phyloP scores from a whole-genome alignment of 2,113 vertebrate species.

The Tretioscincus oriximinensis region DNA sequence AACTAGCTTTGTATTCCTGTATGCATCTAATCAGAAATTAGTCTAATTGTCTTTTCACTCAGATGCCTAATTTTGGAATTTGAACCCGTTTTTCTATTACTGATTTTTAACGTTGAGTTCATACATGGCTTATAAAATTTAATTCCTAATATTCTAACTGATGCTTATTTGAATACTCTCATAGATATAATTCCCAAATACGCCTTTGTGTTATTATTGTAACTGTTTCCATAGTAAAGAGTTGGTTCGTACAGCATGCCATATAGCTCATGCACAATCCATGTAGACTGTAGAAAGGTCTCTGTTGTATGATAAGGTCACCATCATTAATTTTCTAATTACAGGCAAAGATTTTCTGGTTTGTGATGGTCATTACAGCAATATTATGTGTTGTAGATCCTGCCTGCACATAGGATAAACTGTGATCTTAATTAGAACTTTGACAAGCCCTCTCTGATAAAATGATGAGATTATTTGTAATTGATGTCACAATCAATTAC shows the following conservation, averaged over 20 bases:
- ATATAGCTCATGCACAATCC: constrained; percentile 61
- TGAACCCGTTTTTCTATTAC: background rate
- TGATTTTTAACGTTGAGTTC: too few species aligned
- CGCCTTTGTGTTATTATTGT: constrained; percentile 30
- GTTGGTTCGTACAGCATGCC: constrained; percentile 47
- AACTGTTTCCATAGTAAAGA: constrained; percentile 49
- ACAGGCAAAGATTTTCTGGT: constrained; percentile 80
- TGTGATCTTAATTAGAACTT: constrained; percentile 90
- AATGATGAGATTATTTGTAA: constrained; percentile 95
- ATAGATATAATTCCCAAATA: constrained; percentile 16
- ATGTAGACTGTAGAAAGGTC: constrained; percentile 60
- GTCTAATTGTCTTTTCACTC: background rate
- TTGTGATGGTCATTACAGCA: constrained; percentile 89
- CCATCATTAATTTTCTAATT: constrained; percentile 86
- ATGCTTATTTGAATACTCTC: constrained; percentile 2
- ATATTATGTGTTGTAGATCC: constrained; percentile 81
- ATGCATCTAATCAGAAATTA: background rate
- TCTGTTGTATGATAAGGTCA: constrained; percentile 75
- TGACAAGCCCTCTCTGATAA: constrained; percentile 87
- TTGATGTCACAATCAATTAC: constrained; percentile 93
- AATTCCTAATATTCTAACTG: constrained; percentile 21
- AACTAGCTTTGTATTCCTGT: background rate
- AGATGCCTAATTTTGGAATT: background rate
- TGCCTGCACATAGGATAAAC: constrained; percentile 80
- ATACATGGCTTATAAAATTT: fast-evolving